Conservation (phyloP, 2,888 invertebrate genomes). For the Polydrusus cervinus region DNA sequence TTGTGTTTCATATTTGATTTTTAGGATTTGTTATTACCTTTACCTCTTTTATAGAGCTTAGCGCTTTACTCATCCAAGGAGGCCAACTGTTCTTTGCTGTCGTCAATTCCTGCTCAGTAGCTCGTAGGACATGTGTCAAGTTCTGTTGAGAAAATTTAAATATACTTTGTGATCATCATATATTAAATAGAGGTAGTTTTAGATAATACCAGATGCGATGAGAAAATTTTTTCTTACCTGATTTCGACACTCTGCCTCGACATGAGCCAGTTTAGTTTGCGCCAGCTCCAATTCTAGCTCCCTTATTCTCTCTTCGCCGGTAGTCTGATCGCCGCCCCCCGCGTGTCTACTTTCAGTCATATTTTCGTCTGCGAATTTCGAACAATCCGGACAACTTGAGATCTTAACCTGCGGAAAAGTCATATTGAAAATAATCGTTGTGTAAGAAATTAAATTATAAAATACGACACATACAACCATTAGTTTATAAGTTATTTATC, state of each 20-base stretch:
- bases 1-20: too few species aligned
- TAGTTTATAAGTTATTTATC: too few species aligned
- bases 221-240: slow-evolving; percentile 76
- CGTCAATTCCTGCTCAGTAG: slow-evolving; percentile 86
- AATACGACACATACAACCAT: too few species aligned
- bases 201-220: too few species aligned
- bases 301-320: slow-evolving; percentile 78
- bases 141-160: slow-evolving; percentile 75
- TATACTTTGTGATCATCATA: too few species aligned
- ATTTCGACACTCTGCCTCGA: slow-evolving; percentile 96
- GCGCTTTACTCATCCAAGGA: slow-evolving; percentile 95
- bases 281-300: slow-evolving; percentile 97
- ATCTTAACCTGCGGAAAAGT: slow-evolving; percentile 72
- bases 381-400: slow-evolving; percentile 74
- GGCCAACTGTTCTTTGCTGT: slow-evolving; percentile 85
- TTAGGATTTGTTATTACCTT: too few species aligned
- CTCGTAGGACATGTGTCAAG: slow-evolving; percentile 90
- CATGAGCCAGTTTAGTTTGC: slow-evolving; percentile 96
- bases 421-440: too few species aligned
- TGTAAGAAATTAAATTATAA: too few species aligned
- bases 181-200: too few species aligned
- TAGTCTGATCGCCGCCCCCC: slow-evolving; percentile 57
- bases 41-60: slow-evolving; percentile 82
- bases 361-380: slow-evolving; percentile 56
- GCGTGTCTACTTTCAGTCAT: slow-evolving; percentile 50